Base-by-base conservation (phyloP, 2,113 vertebrate genomes). In the Istiophorus platypterus region DNA sequence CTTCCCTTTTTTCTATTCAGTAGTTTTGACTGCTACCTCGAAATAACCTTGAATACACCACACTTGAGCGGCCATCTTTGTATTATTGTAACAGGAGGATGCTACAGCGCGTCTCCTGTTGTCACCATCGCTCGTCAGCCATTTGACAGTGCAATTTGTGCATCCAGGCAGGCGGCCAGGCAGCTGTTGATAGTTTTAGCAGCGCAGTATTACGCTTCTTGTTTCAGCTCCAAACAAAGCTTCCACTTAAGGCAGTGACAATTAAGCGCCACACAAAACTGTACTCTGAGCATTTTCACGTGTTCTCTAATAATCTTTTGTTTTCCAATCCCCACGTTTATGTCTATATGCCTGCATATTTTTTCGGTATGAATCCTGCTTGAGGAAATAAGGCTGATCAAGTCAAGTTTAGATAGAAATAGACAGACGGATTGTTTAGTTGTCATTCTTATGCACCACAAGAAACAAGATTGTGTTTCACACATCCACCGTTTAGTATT, bases 91-190 rank as follows among this genome's bases (percentile, higher is more conserved):
- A 57, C n/a, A 14, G 24, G 31, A 42, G 29, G 29, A 61, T 8
- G 14, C 58, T 24, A 12, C 66, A 59, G 39, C 47, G 39, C 3
- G 6, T 49, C 42, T 47, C 18, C 27, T 56, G 49, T 76, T 70
- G 57, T 82, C 72, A 57, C 57, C 20, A 56, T 75, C 20, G 54
- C 56, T 26, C 52, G 14, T 59, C 41, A 51, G 12, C 12, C 24
- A 51, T 63, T 31, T 57, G 49, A 22, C 26, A 29, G 42, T 54
- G 56, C 67, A 42, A 41, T 73, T 51, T 64, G 42, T 59, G 51
- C 41, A 66, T 17, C 17, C 34, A 9, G 5, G 2, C 63, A 74
- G 24, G 24, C 49, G 5, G 45, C 17, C 17, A 18, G 15, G 5
- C 45, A 51, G 49, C 49, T 54, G 45, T 17, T 61, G 20, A 45